These are phyloP conservation scores for Triops longicaudatus DNA, from an alignment of 1,140 invertebrate species.

Conservation along the genomic window DNA sequence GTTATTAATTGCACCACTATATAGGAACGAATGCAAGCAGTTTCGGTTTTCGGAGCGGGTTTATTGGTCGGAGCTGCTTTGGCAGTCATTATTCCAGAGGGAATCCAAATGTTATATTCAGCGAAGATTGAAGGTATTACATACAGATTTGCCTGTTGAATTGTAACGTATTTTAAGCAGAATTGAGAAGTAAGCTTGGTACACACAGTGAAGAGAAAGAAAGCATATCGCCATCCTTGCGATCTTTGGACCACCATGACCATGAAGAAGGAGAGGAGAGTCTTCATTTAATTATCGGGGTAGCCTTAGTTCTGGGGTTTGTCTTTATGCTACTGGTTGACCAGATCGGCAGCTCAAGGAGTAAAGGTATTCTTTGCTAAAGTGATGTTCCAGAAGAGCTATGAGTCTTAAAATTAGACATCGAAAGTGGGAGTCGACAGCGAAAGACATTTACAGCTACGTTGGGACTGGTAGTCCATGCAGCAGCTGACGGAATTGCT, in stretches of 20 bases:
- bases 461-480: constrained; percentile 91
- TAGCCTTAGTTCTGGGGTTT: constrained; percentile 76
- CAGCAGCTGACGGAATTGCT: constrained; percentile 95
- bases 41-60: constrained; percentile 92
- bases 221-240: constrained; percentile 23
- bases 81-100: constrained; percentile 97
- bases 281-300: constrained; percentile 56
- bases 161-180: constrained; percentile 18
- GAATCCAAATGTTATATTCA: constrained; percentile 69
- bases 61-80: constrained; percentile 95
- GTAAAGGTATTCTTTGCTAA: constrained; percentile 33
- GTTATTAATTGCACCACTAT: constrained; percentile 38
- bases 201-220: constrained; percentile 16
- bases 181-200: constrained; percentile 15
- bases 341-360: constrained; percentile 49
- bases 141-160: background rate
- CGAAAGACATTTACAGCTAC: constrained; percentile 82
- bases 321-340: constrained; percentile 97
- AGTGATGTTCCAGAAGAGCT: constrained; percentile 1
- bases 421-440: constrained; percentile 48
- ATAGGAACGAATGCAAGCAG: constrained; percentile 85
- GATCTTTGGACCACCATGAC: constrained; percentile 27
- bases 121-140: constrained; percentile 32
- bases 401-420: constrained; percentile 44
- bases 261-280: constrained; percentile 35